A percentile compares a stretch with the other conserved stretches of the same genome.
Evolutionary conservation across 2,888 invertebrate genomes (phyloP).

Genomic region (Phalangium opilio): DNA sequence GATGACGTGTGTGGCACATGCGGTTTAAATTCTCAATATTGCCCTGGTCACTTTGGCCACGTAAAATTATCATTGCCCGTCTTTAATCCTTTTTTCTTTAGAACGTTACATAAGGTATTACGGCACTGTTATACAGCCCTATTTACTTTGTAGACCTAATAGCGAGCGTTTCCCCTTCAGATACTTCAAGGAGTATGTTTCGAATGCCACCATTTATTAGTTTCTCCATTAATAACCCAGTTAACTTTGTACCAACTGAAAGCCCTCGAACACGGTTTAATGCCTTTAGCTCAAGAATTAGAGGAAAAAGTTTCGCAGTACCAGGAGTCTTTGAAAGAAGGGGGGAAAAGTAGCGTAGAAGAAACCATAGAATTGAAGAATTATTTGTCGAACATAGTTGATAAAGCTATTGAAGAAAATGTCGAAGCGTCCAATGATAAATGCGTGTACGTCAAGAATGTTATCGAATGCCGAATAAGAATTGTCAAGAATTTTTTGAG

Average conservation of each 20-base stretch:
- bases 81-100: slow-evolving; percentile 77
- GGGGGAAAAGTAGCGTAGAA: not conserved
- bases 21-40: slow-evolving; percentile 44
- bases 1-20: slow-evolving; percentile 67
- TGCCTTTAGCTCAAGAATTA: slow-evolving; percentile 51
- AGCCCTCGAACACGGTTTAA: slow-evolving; percentile 50
- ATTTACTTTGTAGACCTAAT: slow-evolving; percentile 2
- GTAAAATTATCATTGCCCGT: slow-evolving; percentile 76
- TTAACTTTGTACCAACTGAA: slow-evolving; percentile 50
- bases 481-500: slow-evolving; percentile 24
- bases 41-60: slow-evolving; percentile 89
- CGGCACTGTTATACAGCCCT: not conserved
- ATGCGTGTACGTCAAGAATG: slow-evolving; percentile 22
- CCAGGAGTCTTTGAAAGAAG: not conserved
- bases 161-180: slow-evolving; percentile 23
- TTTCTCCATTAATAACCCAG: slow-evolving; percentile 16
- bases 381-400: slow-evolving; percentile 3
- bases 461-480: slow-evolving; percentile 23
- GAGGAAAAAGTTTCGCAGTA: slow-evolving; percentile 34
- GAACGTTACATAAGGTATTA: slow-evolving; percentile 46
- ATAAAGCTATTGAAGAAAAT: slow-evolving; percentile 1
- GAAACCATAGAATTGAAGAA: not conserved
- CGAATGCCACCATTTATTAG: slow-evolving; percentile 31
- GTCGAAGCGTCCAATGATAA: too few relatives aligned
- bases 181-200: slow-evolving; percentile 35